Base-by-base conservation (phyloP, 2,797 vertebrate species). In the Sparidentex hasta region DNA sequence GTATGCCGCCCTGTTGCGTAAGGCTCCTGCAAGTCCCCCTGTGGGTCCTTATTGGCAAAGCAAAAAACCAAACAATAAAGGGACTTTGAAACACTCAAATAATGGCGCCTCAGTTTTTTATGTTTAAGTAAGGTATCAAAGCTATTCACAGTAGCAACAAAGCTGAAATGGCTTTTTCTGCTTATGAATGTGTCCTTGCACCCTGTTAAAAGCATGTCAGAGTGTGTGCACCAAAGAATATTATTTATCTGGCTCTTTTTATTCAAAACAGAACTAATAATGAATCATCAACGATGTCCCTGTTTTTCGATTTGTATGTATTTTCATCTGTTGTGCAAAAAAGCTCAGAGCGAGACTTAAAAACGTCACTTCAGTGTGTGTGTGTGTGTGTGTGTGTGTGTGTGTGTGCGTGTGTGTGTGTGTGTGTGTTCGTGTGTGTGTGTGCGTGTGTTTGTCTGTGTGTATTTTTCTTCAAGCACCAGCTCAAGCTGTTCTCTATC, bases 401-500 rank as follows among this genome's bases (percentile, higher is more conserved):
- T 25, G 25, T 59, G 33, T 72, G 27, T 65, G 43, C 55, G 51
- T 52, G 21, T 73, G 44, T 9, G 7, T 9, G 9, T 8, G 25
- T 65, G 73, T 69, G 1, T 33, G 51, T 73, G 68, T 62, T n/a
- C n/a, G 21, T 43, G 13, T 46, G 65, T 27, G 44, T 9, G 7
- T 9, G 9, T 8, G 25, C 3, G 25, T 25, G 25, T 25, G 25
- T 25, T 2, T 59, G 33, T 72, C 23, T 65, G 43, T 58, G 51
- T 52, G 21, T 73, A 55, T 73, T 64, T 76, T 76, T 88, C 54
- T 51, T 81, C 23, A 59, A 75, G 76, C 71, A 72, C 29, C 61
- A 80, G 59, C 78, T 81, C 69, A 78, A 83, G 78, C 84, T 85
- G 73, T 85, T 90, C 51, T 54, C 65, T 71, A 65, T 83, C 84